Evolutionary conservation across 2,888 invertebrate genomes (phyloP).

Genomic region (Acrocera orbiculus): DNA sequence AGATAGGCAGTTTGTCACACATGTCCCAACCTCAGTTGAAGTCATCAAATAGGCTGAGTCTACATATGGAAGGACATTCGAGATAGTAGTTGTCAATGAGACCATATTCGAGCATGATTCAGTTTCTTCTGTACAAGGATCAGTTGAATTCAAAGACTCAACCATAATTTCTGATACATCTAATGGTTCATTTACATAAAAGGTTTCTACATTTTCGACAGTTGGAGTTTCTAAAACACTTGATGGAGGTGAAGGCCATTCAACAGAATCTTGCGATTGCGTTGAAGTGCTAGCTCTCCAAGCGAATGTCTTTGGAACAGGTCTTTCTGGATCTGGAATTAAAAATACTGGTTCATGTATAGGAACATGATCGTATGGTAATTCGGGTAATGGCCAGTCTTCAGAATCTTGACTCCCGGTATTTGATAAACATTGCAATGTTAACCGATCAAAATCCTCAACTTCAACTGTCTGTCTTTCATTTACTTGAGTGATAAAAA

Average conservation of each 20-base stretch:
- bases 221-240: conserved; percentile 51
- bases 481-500: conserved; percentile 30
- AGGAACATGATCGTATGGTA: conserved; percentile 36
- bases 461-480: conserved; percentile 16
- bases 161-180: conserved; percentile 60
- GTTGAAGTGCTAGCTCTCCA: conserved; percentile 25
- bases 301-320: conserved; percentile 23
- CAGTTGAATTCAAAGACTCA: conserved; percentile 48
- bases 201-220: conserved; percentile 61
- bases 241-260: conserved; percentile 68
- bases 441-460: conserved; percentile 23
- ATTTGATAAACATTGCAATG: conserved; percentile 29
- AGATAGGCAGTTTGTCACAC: conserved; percentile 26
- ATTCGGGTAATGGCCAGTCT: conserved; percentile 58
- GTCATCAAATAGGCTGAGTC: conserved; percentile 29
- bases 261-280: conserved; percentile 51
- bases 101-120: conserved; percentile 25
- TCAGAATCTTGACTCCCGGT: conserved; percentile 56
- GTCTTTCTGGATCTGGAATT: conserved; percentile 28
- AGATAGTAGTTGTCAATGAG: too few relatives aligned
- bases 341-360: conserved; percentile 23
- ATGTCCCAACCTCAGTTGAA: conserved; percentile 22
- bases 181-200: conserved; percentile 60
- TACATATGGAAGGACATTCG: conserved; percentile 26
- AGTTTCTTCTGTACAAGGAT: conserved; percentile 36